Percentiles rank a stretch among this genome's conserved stretches.
Conservation (phyloP, 2,113 vertebrate species). For the Atherinomorus stipes region DNA sequence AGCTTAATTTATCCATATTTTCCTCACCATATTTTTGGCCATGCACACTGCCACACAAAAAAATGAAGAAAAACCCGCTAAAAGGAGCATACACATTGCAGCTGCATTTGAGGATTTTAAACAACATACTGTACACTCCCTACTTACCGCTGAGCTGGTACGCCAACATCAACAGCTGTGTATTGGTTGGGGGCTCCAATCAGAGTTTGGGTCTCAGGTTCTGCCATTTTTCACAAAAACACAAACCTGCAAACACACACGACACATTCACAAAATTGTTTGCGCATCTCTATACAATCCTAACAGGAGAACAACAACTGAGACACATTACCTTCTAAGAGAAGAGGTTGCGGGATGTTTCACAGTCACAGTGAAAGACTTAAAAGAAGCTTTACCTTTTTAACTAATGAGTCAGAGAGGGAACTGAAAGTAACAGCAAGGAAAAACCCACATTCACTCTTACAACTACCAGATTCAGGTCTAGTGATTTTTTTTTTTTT, state of each 20-base stretch:
- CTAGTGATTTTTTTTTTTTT: neutral
- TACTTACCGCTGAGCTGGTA: slow-evolving; percentile 23
- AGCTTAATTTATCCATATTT: no score
- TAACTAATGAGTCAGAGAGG: neutral
- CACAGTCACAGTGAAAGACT: neutral
- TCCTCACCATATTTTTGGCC: no score
- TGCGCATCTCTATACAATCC: neutral
- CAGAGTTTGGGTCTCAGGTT: slow-evolving; percentile 31
- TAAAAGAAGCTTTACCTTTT: slow-evolving; percentile 6
- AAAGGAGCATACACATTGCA: neutral
- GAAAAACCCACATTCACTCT: neutral
- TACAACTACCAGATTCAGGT: neutral
- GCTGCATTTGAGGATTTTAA: neutral
- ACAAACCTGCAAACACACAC: slow-evolving; percentile 34
- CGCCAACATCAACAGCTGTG: slow-evolving; percentile 18
- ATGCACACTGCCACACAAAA: no score
- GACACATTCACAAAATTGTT: neutral
- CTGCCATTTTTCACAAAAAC: slow-evolving; percentile 48
- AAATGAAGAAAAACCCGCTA: neutral
- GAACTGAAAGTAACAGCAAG: slow-evolving; percentile 43
- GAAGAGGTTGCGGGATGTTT: neutral
- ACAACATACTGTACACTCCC: no score
- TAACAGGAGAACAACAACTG: neutral
- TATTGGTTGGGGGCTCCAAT: slow-evolving; percentile 11
- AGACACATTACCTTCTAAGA: slow-evolving; percentile 40